Evolutionary conservation across 2,113 vertebrate species (phyloP), one percentile per base, ranked within the genome.

Genomic region (Oryzias curvinotus): DNA sequence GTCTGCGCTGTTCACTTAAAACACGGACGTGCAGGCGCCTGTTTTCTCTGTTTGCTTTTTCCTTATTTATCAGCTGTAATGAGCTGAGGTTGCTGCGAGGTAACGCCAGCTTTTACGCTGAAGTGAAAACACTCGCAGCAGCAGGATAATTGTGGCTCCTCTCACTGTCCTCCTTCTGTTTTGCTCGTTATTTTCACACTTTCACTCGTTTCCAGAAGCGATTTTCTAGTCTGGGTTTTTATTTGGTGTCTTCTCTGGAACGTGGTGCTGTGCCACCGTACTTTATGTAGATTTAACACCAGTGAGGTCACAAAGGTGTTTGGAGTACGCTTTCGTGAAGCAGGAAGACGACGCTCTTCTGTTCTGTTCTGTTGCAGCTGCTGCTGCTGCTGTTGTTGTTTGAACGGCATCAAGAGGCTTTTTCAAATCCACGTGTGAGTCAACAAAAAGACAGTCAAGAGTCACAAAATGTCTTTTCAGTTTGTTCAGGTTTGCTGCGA

Each of bases 21-120:
- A 69, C 54, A 10, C 81, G 75, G 57, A 55, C 52, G 68, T 70
- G 75, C 52, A 17, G 8, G 25, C 1, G 13, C n/a, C 28, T 26
- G 46, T 71, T 46, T 69, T 45, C 23, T 59, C 16, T 30, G 5
- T 62, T 21, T 68, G 48, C 58, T 54, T 71, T 57, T 25, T 57
- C 14, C 16, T 57, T 19, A 58, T 73, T 65, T 65, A 42, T 54
- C n/a, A 44, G 26, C 30, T 14, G 3, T 68, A 61, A 65, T 73
- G 21, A 69, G 61, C 42, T 10, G 46, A 13, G 21, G 66, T 74
- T 43, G 53, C 56, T 50, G 1, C 18, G 43, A 68, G 21, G 54
- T 43, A 63, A 63, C 41, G 23, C 56, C 23, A 46, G 59, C 52
- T 56, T 70, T 62, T 45, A 57, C 47, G 41, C 14, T 26, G 21